Conservation (phyloP, 2,113 vertebrate species). For the Tylochromis polylepis region DNA sequence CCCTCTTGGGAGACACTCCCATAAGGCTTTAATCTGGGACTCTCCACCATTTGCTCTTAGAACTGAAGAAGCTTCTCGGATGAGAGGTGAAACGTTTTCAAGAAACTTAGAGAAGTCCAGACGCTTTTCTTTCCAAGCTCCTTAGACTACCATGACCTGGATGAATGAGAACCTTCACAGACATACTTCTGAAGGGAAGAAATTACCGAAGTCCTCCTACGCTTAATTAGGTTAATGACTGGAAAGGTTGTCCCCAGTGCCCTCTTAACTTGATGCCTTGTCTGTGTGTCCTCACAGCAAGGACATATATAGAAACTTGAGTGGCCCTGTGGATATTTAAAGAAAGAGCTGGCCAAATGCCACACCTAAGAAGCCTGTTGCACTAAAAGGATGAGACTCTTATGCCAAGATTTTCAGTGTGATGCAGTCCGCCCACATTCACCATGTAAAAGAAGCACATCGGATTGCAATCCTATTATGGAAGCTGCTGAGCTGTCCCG, state of each 20-base stretch:
- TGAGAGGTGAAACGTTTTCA: too few species aligned
- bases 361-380: conserved; percentile 24
- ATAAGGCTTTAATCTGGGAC: too few species aligned
- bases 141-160: too few species aligned
- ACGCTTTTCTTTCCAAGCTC: too few species aligned
- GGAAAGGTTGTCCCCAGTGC: neutral
- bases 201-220: neutral
- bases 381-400: conserved; percentile 55
- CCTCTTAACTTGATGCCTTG: neutral
- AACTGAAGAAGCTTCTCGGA: too few species aligned
- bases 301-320: neutral
- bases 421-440: neutral
- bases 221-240: neutral
- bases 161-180: too few species aligned
- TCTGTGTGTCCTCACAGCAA: neutral
- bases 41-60: too few species aligned
- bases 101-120: too few species aligned
- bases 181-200: neutral
- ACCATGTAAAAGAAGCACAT: conserved; percentile 8
- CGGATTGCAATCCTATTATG: conserved; percentile 51
- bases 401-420: conserved; percentile 45
- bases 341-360: conserved; percentile 34
- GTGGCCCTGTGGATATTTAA: conserved; percentile 32
- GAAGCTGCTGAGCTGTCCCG: conserved; percentile 12
- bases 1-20: too few species aligned